Evolutionary conservation across 2,888 invertebrate genomes (phyloP).

Genomic region (Galeopsomyia nigrocyanea): DNA sequence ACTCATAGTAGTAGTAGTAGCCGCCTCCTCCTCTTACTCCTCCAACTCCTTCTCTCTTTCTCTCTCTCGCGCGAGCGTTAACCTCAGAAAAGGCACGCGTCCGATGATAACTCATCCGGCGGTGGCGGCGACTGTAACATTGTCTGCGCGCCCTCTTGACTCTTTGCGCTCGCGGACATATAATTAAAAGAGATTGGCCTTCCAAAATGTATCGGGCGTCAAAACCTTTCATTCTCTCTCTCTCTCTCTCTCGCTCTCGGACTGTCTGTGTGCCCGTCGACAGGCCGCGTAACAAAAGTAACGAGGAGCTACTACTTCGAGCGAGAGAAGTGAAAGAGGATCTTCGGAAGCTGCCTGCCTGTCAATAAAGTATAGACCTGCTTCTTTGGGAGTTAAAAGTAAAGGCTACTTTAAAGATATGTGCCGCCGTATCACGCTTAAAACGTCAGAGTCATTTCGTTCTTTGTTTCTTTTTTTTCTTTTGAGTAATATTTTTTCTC

Average conservation of each 20-base stretch:
- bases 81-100: neutral
- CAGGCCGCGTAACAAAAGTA: constrained; percentile 11
- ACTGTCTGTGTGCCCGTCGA: neutral
- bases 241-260: no score
- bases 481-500: no score
- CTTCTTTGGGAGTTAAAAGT: constrained; percentile 54
- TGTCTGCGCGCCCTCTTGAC: neutral
- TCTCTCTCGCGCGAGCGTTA: constrained; percentile 11
- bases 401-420: constrained; percentile 53
- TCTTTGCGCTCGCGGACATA: neutral
- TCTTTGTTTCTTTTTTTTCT: constrained; percentile 6
- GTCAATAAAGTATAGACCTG: constrained; percentile 59
- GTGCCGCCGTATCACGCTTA: constrained; percentile 49
- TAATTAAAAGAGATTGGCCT: constrained; percentile 34
- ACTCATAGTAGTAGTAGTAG: neutral
- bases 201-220: constrained; percentile 2
- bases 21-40: no score
- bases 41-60: neutral
- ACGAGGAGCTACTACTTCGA: constrained; percentile 18
- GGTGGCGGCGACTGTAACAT: constrained; percentile 1
- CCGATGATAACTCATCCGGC: constrained; percentile 29
- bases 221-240: constrained; percentile 17
- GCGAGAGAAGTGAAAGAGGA: constrained; percentile 48
- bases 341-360: constrained; percentile 60
- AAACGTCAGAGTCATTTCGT: constrained; percentile 12